Evolutionary conservation across 2,797 vertebrate species (phyloP).

Genomic region (Psittacula echo): DNA sequence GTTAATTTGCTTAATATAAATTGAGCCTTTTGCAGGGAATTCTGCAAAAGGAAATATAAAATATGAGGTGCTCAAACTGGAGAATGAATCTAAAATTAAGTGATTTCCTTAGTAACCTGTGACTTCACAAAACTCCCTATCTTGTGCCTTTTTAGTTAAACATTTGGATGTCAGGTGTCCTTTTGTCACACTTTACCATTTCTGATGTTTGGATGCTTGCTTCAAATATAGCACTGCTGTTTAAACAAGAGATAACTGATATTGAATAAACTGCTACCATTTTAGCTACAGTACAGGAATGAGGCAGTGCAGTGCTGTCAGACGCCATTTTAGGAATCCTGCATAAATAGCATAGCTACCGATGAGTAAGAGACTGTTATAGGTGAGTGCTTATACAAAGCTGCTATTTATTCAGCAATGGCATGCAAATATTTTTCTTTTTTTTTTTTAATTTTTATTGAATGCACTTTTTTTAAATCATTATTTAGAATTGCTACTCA

Average conservation of each 20-base stretch:
- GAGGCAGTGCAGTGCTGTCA: slow-evolving; percentile 83
- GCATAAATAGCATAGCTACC: slow-evolving; percentile 86
- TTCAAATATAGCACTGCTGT: slow-evolving; percentile 68
- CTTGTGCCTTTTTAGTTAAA: slow-evolving; percentile 69
- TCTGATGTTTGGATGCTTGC: slow-evolving; percentile 74
- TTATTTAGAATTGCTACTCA: slow-evolving; percentile 73
- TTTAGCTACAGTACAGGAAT: slow-evolving; percentile 83
- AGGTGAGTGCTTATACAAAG: slow-evolving; percentile 84
- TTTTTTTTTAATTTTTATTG: slow-evolving; percentile 66
- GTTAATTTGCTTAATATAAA: neutral
- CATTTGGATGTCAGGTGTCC: slow-evolving; percentile 72
- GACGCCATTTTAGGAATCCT: slow-evolving; percentile 88
- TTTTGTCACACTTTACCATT: slow-evolving; percentile 72
- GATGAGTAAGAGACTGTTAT: slow-evolving; percentile 85
- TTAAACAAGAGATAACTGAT: slow-evolving; percentile 73
- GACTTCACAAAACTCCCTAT: slow-evolving; percentile 75
- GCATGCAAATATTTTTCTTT: slow-evolving; percentile 76
- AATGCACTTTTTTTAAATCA: slow-evolving; percentile 75
- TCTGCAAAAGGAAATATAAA: slow-evolving; percentile 21
- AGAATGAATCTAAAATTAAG: slow-evolving; percentile 64
- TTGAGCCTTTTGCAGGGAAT: slow-evolving; percentile 27
- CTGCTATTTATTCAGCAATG: slow-evolving; percentile 77
- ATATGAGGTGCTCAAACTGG: slow-evolving; percentile 37
- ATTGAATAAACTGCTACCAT: slow-evolving; percentile 84
- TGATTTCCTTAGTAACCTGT: slow-evolving; percentile 79